Evolutionary conservation across 2,113 vertebrate genomes (phyloP), one percentile per base, ranked within the genome.

Genomic region (Brachionichthys hirsutus): DNA sequence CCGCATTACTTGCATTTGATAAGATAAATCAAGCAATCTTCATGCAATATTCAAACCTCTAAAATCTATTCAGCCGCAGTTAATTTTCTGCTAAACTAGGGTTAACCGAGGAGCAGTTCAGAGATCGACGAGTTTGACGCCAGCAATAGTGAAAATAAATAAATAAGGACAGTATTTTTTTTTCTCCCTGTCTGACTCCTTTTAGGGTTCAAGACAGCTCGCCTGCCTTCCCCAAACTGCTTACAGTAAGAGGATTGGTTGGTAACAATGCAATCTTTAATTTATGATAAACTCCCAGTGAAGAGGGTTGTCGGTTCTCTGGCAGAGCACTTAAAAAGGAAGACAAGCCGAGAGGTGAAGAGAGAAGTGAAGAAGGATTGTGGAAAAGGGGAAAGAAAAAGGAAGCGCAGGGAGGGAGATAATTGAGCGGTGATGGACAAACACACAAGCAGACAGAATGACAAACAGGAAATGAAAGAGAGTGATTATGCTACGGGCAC

Each of bases 241-340:
- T 91, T 90, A 90, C 67, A 80, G 85, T 89, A 90, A 91, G 89
- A 91, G 89, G 88, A 91, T 90, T 91, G 88, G 84, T 87, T 67
- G 79, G 82, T 85, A 89, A 89, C 89, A 91, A 91, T 90, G 77
- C 85, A 87, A 87, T 87, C 81, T 86, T 85, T 89, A 88, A 91
- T 89, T 89, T 88, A 89, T 88, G 89, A 91, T 90, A 88, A 89
- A 89, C 89, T 88, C 81, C 69, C 58, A 70, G 75, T 52, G 56
- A 81, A 85, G 77, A 45, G 72, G 74, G 82, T 78, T 79, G 85
- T 56, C 48, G 53, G 75, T 57, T 85, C 67, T 72, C 77, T 54
- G 65, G 74, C 62, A 77, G 79, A 78, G 70, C 73, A 73, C 71
- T 75, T 74, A 78, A 67, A 80, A 73, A 74, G 75, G 69, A 30